These are phyloP conservation scores for Lacerta viridis DNA, from an alignment of 2,797 vertebrate genomes.

Conservation along the genomic window DNA sequence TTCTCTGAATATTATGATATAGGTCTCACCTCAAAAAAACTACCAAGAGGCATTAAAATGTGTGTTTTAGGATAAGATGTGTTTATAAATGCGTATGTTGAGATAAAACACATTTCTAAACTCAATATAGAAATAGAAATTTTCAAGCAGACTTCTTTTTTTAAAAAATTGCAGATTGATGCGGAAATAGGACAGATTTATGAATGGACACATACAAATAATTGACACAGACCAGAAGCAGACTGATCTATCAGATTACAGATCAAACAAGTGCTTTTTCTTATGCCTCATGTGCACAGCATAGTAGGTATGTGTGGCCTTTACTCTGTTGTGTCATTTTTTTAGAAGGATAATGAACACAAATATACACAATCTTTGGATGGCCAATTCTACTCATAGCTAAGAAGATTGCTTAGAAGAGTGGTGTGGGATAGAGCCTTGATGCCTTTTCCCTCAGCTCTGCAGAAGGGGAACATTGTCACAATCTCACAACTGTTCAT, in stretches of 20 bases:
- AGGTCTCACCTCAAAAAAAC: too few relatives aligned
- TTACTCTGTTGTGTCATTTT: neutral
- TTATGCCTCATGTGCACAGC: neutral
- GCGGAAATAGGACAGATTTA: neutral
- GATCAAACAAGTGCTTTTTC: neutral
- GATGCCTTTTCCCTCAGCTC: neutral
- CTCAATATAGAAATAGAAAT: too few relatives aligned
- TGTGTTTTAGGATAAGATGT: too few relatives aligned
- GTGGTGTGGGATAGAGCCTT: constrained; percentile 10
- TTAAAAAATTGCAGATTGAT: too few relatives aligned
- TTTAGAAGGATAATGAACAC: neutral
- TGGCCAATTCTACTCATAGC: neutral
- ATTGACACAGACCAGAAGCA: neutral
- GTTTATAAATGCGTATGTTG: too few relatives aligned
- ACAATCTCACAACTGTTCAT: neutral
- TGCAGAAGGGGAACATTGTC: neutral
- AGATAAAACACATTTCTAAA: too few relatives aligned
- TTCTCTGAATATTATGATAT: too few relatives aligned
- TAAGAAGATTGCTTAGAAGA: neutral
- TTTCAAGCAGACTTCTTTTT: too few relatives aligned
- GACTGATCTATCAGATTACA: neutral
- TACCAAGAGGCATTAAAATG: too few relatives aligned
- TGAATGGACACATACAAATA: neutral
- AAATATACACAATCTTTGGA: neutral
- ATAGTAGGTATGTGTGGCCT: neutral